Evolutionary conservation across 2,113 vertebrate species (phyloP), one percentile per base, ranked within the genome.

Genomic region (Dromas ardeola): DNA sequence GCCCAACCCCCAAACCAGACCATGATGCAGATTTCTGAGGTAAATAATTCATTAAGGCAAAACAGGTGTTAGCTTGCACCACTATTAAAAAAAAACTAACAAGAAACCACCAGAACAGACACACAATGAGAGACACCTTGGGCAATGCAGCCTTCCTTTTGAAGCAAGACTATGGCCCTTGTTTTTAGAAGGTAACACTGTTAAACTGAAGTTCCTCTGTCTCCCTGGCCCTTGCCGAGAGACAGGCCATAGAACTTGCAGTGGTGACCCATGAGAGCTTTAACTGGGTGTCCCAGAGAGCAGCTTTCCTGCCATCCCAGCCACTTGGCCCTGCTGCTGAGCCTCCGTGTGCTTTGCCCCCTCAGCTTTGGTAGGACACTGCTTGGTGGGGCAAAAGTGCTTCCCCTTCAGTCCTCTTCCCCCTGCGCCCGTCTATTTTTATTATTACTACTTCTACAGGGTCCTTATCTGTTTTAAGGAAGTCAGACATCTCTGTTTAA

Each of bases 371-470:
- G 36, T 13, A 40, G n/a, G 14, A 9, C 25, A 74, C 7, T 1
- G 1, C 11, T 56, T 3, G 2, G 10, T 34, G 7, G 13, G 3
- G 19, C 15, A 84, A 21, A 22, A 63, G 8, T 7, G 20, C 8
- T 70, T 52, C 19, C 18, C 15, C 15, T 42, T 77, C 23, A 58
- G 53, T 13, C 13, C 32, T 56, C 36, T 52, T 27, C 27, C 21
- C 6, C 6, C 32, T 29, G 15, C 9, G 43, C 2, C 6, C 6
- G 13, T 53, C 36, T 66, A 10, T 65, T 43, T 40, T 59, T 61
- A 30, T 47, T 50, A 32, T 47, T 50, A 45, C 15, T 43, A 52
- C 55, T 89, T 66, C 40, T 67, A 5, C 13, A 40, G 55, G 29
- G 14, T 70, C 40, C 21, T 42, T 15, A 16, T 23, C 16, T 59